These are phyloP conservation scores for Orius laevigatus DNA, from an alignment of 1,140 invertebrate genomes.

Conservation along the genomic window DNA sequence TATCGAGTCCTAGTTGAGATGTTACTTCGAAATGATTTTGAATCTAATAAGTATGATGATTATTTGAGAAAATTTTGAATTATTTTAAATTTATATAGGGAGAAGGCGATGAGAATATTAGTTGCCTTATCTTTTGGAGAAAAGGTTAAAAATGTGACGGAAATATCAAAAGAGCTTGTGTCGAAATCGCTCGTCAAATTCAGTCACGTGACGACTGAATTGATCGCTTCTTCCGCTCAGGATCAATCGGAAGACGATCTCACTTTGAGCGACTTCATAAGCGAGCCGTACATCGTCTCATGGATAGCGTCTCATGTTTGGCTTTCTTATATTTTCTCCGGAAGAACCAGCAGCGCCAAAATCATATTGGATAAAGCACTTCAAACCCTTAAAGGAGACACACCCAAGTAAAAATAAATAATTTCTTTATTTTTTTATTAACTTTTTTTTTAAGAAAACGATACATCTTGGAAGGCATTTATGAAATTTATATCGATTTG, in stretches of 20 bases:
- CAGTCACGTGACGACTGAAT: constrained; percentile 22
- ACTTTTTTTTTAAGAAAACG: background rate
- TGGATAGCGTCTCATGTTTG: constrained; percentile 36
- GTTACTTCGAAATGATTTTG: constrained; percentile 21
- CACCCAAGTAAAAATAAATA: too few species aligned
- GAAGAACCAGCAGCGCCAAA: too few species aligned
- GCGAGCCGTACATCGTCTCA: constrained; percentile 29
- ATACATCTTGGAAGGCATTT: too few species aligned
- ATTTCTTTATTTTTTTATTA: background rate
- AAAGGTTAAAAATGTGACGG: constrained; percentile 17
- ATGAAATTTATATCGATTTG: background rate
- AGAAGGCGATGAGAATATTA: constrained; percentile 15
- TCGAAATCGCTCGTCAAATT: constrained; percentile 20
- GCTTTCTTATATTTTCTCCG: constrained; percentile 20
- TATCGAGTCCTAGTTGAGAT: constrained; percentile 31
- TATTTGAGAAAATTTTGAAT: too few species aligned
- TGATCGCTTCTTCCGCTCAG: background rate
- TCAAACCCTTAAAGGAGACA: too few species aligned
- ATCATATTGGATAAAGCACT: too few species aligned
- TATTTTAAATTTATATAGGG: constrained; percentile 14
- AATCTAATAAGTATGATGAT: constrained; percentile 5
- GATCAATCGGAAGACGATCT: constrained; percentile 4
- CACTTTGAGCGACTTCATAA: constrained; percentile 10
- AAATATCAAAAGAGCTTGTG: background rate
- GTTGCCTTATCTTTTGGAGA: constrained; percentile 21